A percentile compares a stretch with the other conserved stretches of the same genome.
phyloP scores from a whole-genome alignment of 2,797 vertebrate genomes.

The Balearica regulorum region DNA sequence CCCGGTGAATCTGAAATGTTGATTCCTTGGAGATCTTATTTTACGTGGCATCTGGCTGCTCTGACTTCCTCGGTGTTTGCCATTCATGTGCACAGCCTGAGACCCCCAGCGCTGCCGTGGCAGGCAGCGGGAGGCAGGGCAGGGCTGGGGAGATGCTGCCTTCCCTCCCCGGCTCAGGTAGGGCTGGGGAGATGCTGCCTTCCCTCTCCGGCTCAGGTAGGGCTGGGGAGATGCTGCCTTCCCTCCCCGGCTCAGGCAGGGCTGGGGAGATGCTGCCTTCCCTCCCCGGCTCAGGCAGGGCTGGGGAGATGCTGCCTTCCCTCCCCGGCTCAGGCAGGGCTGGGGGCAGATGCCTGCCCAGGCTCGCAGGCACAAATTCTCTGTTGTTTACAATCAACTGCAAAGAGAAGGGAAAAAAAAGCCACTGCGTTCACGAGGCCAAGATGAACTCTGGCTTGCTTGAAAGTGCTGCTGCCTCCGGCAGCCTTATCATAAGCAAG shows the following conservation, averaged over 20 bases:
- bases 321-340: neutral
- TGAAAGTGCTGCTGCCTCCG: neutral
- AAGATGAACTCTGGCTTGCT: neutral
- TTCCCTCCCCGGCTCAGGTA: neutral
- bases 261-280: neutral
- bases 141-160: neutral
- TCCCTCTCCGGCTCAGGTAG: neutral
- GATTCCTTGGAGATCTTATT: neutral
- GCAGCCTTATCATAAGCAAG: neutral
- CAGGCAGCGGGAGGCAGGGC: neutral
- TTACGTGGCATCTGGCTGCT: neutral
- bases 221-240: neutral
- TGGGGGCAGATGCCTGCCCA: neutral
- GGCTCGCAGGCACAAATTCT: neutral
- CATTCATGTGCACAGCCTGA: neutral
- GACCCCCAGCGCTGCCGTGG: fast-evolving
- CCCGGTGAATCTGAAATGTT: neutral
- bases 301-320: neutral
- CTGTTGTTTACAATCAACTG: neutral
- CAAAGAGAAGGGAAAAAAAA: neutral
- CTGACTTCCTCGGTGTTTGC: neutral
- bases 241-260: neutral
- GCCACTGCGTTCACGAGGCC: fast-evolving
- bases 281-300: neutral
- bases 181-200: neutral